phyloP scores from a whole-genome alignment of 2,888 invertebrate genomes.

The Acrocyrtus sp. region DNA sequence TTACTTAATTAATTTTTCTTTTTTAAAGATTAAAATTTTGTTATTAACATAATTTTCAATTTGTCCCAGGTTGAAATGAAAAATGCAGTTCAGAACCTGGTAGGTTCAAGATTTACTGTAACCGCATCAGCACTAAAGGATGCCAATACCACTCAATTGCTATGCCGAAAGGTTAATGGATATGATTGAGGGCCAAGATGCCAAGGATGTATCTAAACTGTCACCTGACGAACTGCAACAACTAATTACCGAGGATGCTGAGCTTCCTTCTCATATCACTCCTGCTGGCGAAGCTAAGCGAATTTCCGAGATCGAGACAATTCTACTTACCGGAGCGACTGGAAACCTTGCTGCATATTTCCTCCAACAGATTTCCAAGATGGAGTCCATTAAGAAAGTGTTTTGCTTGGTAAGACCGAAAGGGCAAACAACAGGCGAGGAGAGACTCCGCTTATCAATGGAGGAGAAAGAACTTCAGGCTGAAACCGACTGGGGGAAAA shows the following conservation, averaged over 20 bases:
- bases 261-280: constrained; percentile 10
- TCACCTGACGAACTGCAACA: constrained; percentile 33
- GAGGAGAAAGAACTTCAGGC: constrained; percentile 12
- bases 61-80: constrained; percentile 37
- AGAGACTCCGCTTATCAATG: constrained; percentile 18
- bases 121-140: constrained; percentile 36
- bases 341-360: constrained; percentile 54
- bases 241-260: constrained; percentile 27
- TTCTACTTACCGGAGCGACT: constrained; percentile 56
- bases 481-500: constrained; percentile 14
- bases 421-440: constrained; percentile 4
- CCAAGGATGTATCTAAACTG: constrained; percentile 11
- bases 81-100: constrained; percentile 39
- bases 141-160: constrained; percentile 21
- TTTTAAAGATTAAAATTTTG: too few relatives aligned
- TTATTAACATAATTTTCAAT: too few relatives aligned
- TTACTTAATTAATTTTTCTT: too few relatives aligned
- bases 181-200: constrained; percentile 26
- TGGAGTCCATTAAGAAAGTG: constrained; percentile 25
- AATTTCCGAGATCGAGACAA: constrained; percentile 39
- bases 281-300: constrained; percentile 6
- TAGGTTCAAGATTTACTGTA: constrained; percentile 35
- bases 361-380: constrained; percentile 40
- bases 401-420: constrained; percentile 42
- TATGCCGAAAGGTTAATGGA: constrained; percentile 30